Evolutionary conservation across 1,140 invertebrate species (phyloP).

Genomic region (Penaeus japonicus): DNA sequence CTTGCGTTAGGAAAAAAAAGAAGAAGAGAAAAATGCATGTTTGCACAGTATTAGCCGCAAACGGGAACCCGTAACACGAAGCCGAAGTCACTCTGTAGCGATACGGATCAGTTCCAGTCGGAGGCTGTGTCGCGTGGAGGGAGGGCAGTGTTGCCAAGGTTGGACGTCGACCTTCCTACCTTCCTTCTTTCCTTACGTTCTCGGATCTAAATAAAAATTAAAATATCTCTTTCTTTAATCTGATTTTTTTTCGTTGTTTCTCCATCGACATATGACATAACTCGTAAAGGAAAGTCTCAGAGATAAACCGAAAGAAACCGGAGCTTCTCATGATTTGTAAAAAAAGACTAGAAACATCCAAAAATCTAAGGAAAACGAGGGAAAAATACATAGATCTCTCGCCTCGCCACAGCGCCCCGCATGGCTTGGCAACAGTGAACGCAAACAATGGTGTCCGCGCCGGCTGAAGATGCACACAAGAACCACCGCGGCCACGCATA

Average conservation of each 20-base stretch:
- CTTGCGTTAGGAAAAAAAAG: too few species aligned
- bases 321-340: too few species aligned
- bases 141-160: constrained; percentile 16
- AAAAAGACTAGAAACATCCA: too few species aligned
- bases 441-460: constrained; percentile 30
- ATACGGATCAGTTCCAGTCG: not conserved
- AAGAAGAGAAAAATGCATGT: not conserved
- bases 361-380: too few species aligned
- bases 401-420: too few species aligned
- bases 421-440: not conserved
- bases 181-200: not conserved
- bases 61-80: not conserved
- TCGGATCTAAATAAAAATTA: too few species aligned
- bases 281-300: too few species aligned
- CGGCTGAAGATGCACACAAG: not conserved
- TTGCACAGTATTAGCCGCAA: not conserved
- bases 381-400: too few species aligned
- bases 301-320: too few species aligned
- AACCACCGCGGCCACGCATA: not conserved
- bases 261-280: too few species aligned
- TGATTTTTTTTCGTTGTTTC: too few species aligned
- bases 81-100: constrained; percentile 2
- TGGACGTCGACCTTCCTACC: not conserved
- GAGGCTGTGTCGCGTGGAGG: constrained; percentile 21
- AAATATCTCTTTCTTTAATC: too few species aligned